Evolutionary conservation across 2,888 invertebrate genomes (phyloP).

Genomic region (Nomada ferruginata): DNA sequence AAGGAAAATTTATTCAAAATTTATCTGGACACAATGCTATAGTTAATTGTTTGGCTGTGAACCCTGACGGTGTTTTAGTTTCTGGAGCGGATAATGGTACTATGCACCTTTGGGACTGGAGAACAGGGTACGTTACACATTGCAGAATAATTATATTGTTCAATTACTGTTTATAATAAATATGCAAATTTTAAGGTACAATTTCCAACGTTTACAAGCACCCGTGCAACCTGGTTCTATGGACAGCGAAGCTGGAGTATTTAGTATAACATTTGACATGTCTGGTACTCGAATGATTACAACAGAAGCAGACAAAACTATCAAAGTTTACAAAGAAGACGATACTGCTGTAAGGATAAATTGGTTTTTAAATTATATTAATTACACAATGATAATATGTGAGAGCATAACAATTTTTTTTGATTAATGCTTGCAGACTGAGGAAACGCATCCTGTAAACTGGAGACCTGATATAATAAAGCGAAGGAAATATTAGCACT

Average conservation of each 20-base stretch:
- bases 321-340: conserved; percentile 99
- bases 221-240: conserved; percentile 99
- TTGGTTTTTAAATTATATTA: conserved; percentile 10
- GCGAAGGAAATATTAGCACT: conserved; percentile 91
- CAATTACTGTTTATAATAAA: conserved; percentile 1
- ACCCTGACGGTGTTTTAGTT: conserved; percentile 97
- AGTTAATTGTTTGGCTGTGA: conserved; percentile 97
- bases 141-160: not conserved
- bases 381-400: not conserved
- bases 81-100: conserved; percentile 99
- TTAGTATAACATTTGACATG: conserved; percentile 97
- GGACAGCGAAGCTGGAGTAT: conserved; percentile 99
- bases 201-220: conserved; percentile 97
- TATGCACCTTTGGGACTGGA: conserved; percentile 99
- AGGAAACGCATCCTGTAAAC: conserved; percentile 98
- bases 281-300: conserved; percentile 98
- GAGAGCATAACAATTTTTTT: not conserved
- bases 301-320: conserved; percentile 99
- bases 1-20: conserved; percentile 98
- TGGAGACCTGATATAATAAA: conserved; percentile 99
- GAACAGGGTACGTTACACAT: conserved; percentile 88
- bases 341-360: conserved; percentile 89
- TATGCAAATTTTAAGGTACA: conserved; percentile 86
- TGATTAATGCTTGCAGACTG: conserved; percentile 86
- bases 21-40: conserved; percentile 98